phyloP scores from a whole-genome alignment of 2,797 vertebrate genomes.

The Tolypeutes matacus region DNA sequence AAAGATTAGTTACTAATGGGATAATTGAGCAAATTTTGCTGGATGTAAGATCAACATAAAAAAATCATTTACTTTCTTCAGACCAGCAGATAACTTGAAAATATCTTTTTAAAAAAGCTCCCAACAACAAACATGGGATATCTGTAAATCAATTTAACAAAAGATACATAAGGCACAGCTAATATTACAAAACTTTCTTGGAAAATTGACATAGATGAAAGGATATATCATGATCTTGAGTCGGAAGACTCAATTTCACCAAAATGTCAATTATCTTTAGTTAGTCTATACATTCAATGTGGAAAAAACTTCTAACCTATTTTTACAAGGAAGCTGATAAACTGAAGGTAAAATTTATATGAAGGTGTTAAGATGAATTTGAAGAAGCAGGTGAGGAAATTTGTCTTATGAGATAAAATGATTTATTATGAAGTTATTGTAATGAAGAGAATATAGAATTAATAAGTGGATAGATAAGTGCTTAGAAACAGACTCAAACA shows the following conservation, averaged over 20 bases:
- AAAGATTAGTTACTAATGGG: conserved; percentile 28
- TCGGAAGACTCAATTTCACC: background rate
- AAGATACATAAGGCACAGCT: background rate
- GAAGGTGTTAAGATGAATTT: background rate
- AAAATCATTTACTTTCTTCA: conserved; percentile 43
- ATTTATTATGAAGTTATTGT: background rate
- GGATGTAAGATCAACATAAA: conserved; percentile 1
- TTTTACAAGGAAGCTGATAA: conserved; percentile 17
- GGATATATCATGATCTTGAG: background rate
- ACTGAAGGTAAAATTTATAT: conserved; percentile 15
- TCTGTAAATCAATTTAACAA: background rate
- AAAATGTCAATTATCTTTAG: background rate
- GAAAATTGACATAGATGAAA: background rate
- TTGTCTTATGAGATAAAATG: background rate
- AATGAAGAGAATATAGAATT: conserved; percentile 11
- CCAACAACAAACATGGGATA: conserved; percentile 8
- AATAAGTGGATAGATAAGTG: background rate
- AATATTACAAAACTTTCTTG: background rate
- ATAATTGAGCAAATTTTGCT: conserved; percentile 5
- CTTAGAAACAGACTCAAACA: background rate
- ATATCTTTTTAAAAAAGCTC: background rate
- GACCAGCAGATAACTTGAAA: conserved; percentile 37
- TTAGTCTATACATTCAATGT: background rate
- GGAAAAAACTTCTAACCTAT: background rate
- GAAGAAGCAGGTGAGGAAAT: conserved; percentile 17